Percentiles rank a stretch among this genome's conserved stretches.
phyloP scores from a whole-genome alignment of 2,888 invertebrate genomes.

The Congeria kusceri region DNA sequence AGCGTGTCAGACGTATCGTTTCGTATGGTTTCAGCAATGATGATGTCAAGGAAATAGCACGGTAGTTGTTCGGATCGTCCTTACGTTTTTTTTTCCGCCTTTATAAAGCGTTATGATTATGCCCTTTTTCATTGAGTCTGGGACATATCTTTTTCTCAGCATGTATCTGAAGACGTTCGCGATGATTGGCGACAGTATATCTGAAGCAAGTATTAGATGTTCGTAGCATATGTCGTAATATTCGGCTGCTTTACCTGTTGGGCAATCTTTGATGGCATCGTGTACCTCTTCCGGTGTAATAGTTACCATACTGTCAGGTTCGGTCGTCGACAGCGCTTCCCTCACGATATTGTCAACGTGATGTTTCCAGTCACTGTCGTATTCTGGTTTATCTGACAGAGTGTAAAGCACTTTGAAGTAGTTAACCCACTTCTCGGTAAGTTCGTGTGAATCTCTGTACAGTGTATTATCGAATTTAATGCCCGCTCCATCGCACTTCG shows the following conservation, averaged over 20 bases:
- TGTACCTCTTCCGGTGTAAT: slow-evolving; percentile 1
- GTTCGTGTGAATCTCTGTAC: neutral
- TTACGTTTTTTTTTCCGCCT: slow-evolving; percentile 9
- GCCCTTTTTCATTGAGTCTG: slow-evolving; percentile 12
- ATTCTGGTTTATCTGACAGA: neutral
- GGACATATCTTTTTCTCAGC: slow-evolving; percentile 4
- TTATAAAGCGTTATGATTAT: slow-evolving; percentile 10
- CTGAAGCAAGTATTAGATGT: neutral
- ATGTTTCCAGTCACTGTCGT: neutral
- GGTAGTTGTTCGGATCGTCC: slow-evolving; percentile 11
- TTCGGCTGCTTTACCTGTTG: slow-evolving; percentile 7
- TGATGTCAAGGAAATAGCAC: slow-evolving; percentile 11
- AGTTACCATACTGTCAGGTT: neutral
- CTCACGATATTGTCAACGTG: neutral
- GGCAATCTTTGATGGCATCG: slow-evolving; percentile 1
- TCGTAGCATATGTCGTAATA: slow-evolving; percentile 2
- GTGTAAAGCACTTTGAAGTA: slow-evolving; percentile 4
- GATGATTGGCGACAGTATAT: slow-evolving; percentile 1
- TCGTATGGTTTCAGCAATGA: slow-evolving; percentile 2
- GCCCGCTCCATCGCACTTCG: too few relatives aligned
- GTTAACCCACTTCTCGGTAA: slow-evolving; percentile 5
- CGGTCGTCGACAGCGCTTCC: neutral
- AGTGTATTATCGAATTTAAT: too few relatives aligned
- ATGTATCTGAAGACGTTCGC: slow-evolving; percentile 4
- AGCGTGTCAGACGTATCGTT: neutral